Evolutionary conservation across 2,888 invertebrate species (phyloP).

Genomic region (Tetrapedia diversipes): DNA sequence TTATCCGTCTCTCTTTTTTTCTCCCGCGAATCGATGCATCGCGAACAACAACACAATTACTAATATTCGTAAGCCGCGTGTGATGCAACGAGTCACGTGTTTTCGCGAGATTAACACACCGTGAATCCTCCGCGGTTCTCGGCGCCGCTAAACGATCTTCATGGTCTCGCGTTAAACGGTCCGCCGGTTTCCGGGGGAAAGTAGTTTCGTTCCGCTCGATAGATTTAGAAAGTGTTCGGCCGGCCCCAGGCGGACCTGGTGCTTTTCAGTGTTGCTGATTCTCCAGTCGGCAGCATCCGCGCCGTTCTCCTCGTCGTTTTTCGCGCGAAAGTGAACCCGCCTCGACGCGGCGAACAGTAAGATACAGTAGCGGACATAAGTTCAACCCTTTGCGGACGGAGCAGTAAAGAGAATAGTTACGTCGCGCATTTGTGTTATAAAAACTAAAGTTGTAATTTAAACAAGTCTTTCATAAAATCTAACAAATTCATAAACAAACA

Average conservation of each 20-base stretch:
- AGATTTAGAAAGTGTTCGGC: slow-evolving; percentile 22
- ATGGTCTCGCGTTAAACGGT: slow-evolving; percentile 5
- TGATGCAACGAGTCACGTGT: neutral
- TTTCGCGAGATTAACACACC: neutral
- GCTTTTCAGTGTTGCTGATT: neutral
- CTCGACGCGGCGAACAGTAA: neutral
- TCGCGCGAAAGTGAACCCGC: neutral
- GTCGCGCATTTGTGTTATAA: too few species aligned
- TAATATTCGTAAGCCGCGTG: neutral
- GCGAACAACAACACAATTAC: slow-evolving; percentile 11
- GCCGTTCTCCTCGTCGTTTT: too few species aligned
- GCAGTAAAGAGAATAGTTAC: too few species aligned
- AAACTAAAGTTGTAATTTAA: too few species aligned
- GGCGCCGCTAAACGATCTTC: neutral
- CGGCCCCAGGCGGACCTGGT: neutral
- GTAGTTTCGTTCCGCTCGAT: neutral
- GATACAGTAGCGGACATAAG: too few species aligned
- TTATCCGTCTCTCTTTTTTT: too few species aligned
- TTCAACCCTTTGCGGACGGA: too few species aligned
- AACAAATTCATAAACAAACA: too few species aligned
- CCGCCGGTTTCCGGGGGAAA: neutral
- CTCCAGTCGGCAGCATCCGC: neutral
- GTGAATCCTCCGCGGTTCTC: neutral
- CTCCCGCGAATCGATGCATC: neutral
- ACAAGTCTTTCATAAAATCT: too few species aligned